These are phyloP conservation scores for Lepidurus apus DNA, from an alignment of 1,140 invertebrate species.

Conservation along the genomic window DNA sequence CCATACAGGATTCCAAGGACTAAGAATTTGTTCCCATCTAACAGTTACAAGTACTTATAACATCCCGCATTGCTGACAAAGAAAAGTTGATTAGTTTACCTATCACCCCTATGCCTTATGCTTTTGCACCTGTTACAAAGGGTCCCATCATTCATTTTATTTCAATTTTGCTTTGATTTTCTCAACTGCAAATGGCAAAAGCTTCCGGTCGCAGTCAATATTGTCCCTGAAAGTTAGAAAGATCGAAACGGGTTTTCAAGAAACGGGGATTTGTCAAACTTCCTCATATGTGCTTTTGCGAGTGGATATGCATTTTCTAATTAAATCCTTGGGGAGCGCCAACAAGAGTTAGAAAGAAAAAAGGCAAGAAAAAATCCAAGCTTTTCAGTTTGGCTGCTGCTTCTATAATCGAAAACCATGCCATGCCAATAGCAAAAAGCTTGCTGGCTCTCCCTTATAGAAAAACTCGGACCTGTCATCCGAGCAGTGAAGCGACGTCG, in stretches of 20 bases:
- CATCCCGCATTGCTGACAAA: too few species aligned
- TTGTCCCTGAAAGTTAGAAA: too few species aligned
- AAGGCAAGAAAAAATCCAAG: neutral
- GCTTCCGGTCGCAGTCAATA: neutral
- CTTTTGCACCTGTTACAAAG: neutral
- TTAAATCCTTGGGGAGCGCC: neutral
- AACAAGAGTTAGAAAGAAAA: neutral
- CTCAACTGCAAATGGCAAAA: neutral
- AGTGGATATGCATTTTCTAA: too few species aligned
- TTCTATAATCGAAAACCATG: slow-evolving; percentile 11
- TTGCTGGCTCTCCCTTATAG: neutral
- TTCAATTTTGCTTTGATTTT: neutral
- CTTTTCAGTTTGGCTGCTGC: slow-evolving; percentile 10
- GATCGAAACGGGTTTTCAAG: too few species aligned
- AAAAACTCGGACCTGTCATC: slow-evolving; percentile 21
- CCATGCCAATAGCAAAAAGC: slow-evolving; percentile 9
- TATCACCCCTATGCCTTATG: too few species aligned
- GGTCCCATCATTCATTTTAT: neutral
- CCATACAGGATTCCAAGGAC: too few species aligned
- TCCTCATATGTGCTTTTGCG: too few species aligned
- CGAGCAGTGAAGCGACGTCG: slow-evolving; percentile 17
- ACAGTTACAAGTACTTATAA: too few species aligned
- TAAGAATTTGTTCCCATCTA: too few species aligned
- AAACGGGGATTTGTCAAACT: too few species aligned
- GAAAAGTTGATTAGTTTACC: too few species aligned